Base-by-base conservation (phyloP, 2,888 invertebrate genomes). In the Platynereis dumerilii region DNA sequence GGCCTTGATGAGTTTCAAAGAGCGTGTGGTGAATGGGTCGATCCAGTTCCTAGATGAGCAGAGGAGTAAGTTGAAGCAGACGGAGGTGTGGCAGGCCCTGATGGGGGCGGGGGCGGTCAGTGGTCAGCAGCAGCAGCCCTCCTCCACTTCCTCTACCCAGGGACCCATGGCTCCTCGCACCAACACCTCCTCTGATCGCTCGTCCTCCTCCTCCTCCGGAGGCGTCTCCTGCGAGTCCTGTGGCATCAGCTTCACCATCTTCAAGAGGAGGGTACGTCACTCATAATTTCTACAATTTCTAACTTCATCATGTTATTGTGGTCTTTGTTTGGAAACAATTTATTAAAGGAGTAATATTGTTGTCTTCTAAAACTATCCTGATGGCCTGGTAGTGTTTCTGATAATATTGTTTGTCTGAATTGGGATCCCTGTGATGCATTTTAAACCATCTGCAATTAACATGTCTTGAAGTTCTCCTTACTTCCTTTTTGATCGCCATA, bases 201-300 rank as follows among this genome's bases (percentile, higher is more conserved):
- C 59, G 44, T n/a, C 34, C 17, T 20, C 12, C 29, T 63, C 60
- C 55, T 54, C 60, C 2, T 80, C 79, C 69, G 78, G n/a, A n/a
- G 20, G n/a, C 29, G 63, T 63, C 55, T 54, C 60, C 2, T 80
- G 80, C 69, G 78, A 79, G 64, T 72, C 73, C 10, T 80, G 80
- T 65, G 70, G 70, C 26, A 69, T 69, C n/a, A 72, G 67, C 27
- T 78, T 80, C 63, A 71, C 73, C 39, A 64, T 76, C n/a, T 76
- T 78, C 65, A 78, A 77, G 64, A 73, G 77, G 70, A 78, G 76
- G 74, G 80, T 80, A 64, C 60, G 66, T 22, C 7, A 17, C 7
- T 10, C 7, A 20, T 20, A 20, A 15, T 17, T 10, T 20, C 53
- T 20, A 20, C 53, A 20, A 10, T 10, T 20, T 20, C 10, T 20